Conservation (phyloP, 1,140 invertebrate species). For the Drosophila jambulina region DNA sequence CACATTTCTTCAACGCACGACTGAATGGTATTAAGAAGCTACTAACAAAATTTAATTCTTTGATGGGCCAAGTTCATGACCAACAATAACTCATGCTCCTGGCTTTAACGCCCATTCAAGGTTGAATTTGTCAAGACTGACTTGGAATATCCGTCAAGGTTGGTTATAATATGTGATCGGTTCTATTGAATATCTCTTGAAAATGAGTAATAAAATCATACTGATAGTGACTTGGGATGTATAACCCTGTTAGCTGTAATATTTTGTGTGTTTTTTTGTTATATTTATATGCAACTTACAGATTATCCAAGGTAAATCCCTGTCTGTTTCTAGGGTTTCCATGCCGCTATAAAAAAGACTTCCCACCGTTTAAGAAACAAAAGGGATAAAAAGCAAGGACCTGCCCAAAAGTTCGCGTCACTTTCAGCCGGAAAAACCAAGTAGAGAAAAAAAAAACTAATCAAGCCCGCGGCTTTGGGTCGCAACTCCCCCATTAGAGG, state of each 20-base stretch:
- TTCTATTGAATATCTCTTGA: neutral
- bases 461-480: constrained; percentile 62
- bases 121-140: neutral
- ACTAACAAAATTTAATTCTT: neutral
- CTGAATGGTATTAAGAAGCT: too few species aligned
- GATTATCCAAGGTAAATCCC: too few species aligned
- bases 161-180: neutral
- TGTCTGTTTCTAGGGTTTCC: neutral
- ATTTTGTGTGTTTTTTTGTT: neutral
- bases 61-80: neutral
- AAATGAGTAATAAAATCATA: neutral
- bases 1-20: neutral
- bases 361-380: constrained; percentile 10
- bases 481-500: constrained; percentile 32
- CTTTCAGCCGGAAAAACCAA: constrained; percentile 14
- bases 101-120: too few species aligned
- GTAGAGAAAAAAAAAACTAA: constrained; percentile 53
- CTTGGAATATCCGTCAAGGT: neutral
- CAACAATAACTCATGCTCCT: neutral
- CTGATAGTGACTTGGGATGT: neutral
- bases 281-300: neutral
- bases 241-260: neutral
- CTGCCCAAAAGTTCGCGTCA: constrained; percentile 33
- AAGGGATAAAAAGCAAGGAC: neutral
- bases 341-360: too few species aligned